Conservation (phyloP, 2,113 vertebrate genomes). For the Percopsis transmontana region DNA sequence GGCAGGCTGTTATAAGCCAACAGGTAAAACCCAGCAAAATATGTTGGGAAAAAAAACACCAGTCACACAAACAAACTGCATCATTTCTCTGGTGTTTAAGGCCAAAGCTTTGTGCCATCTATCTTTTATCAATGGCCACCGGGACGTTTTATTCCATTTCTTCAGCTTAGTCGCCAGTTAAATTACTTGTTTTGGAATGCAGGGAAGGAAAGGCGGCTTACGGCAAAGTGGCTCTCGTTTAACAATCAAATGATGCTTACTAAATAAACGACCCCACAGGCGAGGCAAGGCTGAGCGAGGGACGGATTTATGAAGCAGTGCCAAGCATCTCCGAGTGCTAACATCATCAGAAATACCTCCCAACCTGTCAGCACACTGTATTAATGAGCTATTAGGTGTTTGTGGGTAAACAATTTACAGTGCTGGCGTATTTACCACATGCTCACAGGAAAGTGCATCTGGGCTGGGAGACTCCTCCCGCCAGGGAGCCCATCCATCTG, state of each 20-base stretch:
- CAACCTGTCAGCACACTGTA: slow-evolving; percentile 63
- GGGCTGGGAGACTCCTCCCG: slow-evolving; percentile 54
- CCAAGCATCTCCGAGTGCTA: slow-evolving; percentile 61
- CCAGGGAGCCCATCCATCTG: slow-evolving; percentile 72
- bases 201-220: slow-evolving; percentile 22
- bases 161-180: slow-evolving; percentile 44
- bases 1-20: slow-evolving; percentile 29
- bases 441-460: slow-evolving; percentile 70
- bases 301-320: slow-evolving; percentile 64
- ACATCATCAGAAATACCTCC: slow-evolving; percentile 71
- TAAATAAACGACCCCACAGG: slow-evolving; percentile 48
- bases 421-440: slow-evolving; percentile 67
- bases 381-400: slow-evolving; percentile 76
- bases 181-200: slow-evolving; percentile 53
- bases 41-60: slow-evolving; percentile 27
- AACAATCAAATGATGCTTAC: slow-evolving; percentile 35
- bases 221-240: slow-evolving; percentile 40
- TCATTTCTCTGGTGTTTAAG: slow-evolving; percentile 43
- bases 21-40: slow-evolving; percentile 45
- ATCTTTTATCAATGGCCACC: slow-evolving; percentile 57
- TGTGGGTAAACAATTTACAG: slow-evolving; percentile 71
- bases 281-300: slow-evolving; percentile 33
- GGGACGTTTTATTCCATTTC: slow-evolving; percentile 62
- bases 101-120: slow-evolving; percentile 43
- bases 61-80: slow-evolving; percentile 42